These are phyloP conservation scores for Trichonephila inaurata DNA, from an alignment of 1,140 invertebrate species.

Conservation along the genomic window DNA sequence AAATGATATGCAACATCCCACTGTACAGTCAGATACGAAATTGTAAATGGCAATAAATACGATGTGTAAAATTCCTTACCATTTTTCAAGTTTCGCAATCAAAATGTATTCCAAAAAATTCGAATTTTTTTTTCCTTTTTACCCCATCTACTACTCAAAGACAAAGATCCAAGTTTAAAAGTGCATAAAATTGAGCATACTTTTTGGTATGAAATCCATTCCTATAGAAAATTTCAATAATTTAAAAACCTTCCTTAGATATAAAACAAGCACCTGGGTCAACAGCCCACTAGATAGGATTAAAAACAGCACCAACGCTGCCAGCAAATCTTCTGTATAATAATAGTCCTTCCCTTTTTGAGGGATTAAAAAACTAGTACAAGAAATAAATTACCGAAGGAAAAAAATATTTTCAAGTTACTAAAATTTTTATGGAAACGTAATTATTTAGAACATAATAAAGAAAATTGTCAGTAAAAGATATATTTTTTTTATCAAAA, in stretches of 20 bases:
- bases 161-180: neutral
- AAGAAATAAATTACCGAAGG: too few species aligned
- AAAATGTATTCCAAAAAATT: constrained; percentile 29
- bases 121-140: neutral
- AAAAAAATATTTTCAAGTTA: too few species aligned
- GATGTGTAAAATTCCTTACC: neutral
- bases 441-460: too few species aligned
- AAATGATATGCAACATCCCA: constrained; percentile 15
- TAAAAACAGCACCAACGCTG: constrained; percentile 13
- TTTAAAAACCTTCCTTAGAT: neutral
- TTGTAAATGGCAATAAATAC: constrained; percentile 13
- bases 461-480: too few species aligned
- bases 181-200: constrained; percentile 22
- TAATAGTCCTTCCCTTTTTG: neutral
- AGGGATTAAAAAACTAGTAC: too few species aligned
- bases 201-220: constrained; percentile 10
- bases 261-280: constrained; percentile 19
- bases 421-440: too few species aligned
- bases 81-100: neutral
- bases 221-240: constrained; percentile 1
- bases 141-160: neutral
- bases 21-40: neutral
- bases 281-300: neutral
- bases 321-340: neutral
- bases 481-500: too few species aligned